Percentiles rank a stretch among this genome's conserved stretches.
phyloP scores from a whole-genome alignment of 2,113 vertebrate genomes.

The Myotis yumanensis region DNA sequence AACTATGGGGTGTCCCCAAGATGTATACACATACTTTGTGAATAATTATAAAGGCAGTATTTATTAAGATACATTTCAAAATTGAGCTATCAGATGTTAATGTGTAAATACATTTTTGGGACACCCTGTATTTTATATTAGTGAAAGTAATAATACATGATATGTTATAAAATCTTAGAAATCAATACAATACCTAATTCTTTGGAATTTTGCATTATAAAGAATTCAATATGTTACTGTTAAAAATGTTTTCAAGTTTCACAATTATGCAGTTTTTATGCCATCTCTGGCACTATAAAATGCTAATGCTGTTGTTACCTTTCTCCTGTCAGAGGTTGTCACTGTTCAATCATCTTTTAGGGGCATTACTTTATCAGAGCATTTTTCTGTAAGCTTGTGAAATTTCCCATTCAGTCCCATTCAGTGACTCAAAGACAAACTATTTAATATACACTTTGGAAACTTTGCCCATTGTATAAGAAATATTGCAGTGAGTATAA shows the following conservation, averaged over 20 bases:
- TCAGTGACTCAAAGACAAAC: not conserved
- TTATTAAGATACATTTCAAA: no score
- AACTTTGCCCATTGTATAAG: not conserved
- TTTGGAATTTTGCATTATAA: constrained; percentile 22
- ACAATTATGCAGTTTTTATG: not conserved
- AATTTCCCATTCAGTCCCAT: not conserved
- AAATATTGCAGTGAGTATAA: constrained; percentile 15
- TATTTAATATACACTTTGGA: not conserved
- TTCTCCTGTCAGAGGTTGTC: not conserved
- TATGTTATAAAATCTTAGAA: not conserved
- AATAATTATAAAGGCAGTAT: no score
- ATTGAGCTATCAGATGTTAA: no score
- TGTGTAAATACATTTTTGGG: no score
- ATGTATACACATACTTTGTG: no score
- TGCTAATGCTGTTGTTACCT: not conserved
- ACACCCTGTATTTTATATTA: not conserved
- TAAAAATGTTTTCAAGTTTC: not conserved
- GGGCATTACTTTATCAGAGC: not conserved
- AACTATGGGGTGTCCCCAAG: no score
- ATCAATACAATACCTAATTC: not conserved
- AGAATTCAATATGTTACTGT: not conserved
- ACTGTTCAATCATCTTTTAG: not conserved
- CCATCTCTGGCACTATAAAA: not conserved
- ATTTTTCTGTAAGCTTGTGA: not conserved
- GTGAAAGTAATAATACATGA: not conserved